A percentile compares a stretch with the other conserved stretches of the same genome.
Conservation (phyloP, 1,140 invertebrate species). For the Micrasema minimum region DNA sequence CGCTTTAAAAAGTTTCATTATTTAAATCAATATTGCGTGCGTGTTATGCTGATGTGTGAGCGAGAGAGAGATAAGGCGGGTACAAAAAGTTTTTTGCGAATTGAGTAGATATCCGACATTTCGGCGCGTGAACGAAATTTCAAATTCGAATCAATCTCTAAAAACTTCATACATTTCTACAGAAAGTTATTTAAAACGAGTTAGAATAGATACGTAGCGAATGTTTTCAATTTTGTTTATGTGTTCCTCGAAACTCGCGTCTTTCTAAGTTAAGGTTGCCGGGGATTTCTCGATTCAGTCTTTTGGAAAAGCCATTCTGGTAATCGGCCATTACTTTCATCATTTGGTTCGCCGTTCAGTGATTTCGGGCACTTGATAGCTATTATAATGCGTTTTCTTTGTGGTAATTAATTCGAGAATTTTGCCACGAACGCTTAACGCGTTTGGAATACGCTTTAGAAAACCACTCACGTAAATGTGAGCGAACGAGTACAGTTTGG, state of each 20-base stretch:
- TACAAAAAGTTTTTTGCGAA: slow-evolving; percentile 23
- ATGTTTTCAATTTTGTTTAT: slow-evolving; percentile 32
- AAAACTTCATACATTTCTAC: slow-evolving; percentile 27
- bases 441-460: slow-evolving; percentile 20
- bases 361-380: slow-evolving; percentile 5
- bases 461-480: slow-evolving; percentile 3
- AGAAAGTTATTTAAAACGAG: slow-evolving; percentile 25
- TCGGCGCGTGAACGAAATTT: slow-evolving; percentile 31
- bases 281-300: neutral
- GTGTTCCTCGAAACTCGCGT: slow-evolving; percentile 9
- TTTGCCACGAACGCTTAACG: slow-evolving; percentile 17
- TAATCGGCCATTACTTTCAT: slow-evolving; percentile 9
- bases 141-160: slow-evolving; percentile 34
- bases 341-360: neutral
- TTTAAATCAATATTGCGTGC: slow-evolving; percentile 40
- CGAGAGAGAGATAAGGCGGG: slow-evolving; percentile 21
- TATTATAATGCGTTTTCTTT: slow-evolving; percentile 22
- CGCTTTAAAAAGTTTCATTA: slow-evolving; percentile 32
- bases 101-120: slow-evolving; percentile 25
- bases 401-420: slow-evolving; percentile 19
- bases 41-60: slow-evolving; percentile 5
- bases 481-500: neutral
- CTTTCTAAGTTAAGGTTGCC: neutral
- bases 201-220: slow-evolving; percentile 11
- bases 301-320: slow-evolving; percentile 7